phyloP scores from a whole-genome alignment of 2,797 vertebrate genomes.

The Eupleurogrammus muticus region DNA sequence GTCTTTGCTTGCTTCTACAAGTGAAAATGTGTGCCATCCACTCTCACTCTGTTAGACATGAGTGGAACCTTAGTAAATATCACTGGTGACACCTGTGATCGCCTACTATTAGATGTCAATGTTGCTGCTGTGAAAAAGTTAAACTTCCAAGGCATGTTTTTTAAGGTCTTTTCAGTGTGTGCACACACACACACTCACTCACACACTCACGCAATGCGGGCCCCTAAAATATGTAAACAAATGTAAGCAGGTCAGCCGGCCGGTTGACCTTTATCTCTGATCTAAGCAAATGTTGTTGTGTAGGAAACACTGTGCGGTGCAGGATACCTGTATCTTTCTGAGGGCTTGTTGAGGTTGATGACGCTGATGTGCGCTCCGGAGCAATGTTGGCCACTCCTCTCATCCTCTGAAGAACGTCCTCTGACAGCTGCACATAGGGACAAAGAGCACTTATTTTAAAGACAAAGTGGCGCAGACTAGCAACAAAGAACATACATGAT shows the following conservation, averaged over 20 bases:
- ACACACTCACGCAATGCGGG: background rate
- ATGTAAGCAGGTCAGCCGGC: background rate
- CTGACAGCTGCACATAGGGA: slow-evolving; percentile 85
- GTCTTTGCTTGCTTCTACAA: too few relatives aligned
- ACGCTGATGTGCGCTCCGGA: slow-evolving; percentile 51
- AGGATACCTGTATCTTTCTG: slow-evolving; percentile 69
- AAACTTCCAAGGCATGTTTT: background rate
- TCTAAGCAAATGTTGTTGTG: background rate
- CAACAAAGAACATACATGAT: background rate
- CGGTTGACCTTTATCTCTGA: background rate
- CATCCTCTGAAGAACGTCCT: slow-evolving; percentile 93
- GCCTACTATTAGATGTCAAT: too few relatives aligned
- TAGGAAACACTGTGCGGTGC: background rate
- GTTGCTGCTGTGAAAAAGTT: background rate
- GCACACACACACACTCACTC: background rate
- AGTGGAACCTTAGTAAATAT: too few relatives aligned
- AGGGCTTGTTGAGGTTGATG: slow-evolving; percentile 39
- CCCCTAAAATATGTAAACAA: background rate
- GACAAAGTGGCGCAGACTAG: background rate
- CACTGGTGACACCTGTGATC: too few relatives aligned
- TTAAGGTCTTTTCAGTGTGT: too few relatives aligned
- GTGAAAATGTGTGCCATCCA: too few relatives aligned
- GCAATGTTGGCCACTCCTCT: slow-evolving; percentile 80
- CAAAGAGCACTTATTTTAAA: background rate
- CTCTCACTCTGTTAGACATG: too few relatives aligned